Evolutionary conservation across 2,113 vertebrate species (phyloP), one percentile per base, ranked within the genome.

Genomic region (Propithecus coquereli): DNA sequence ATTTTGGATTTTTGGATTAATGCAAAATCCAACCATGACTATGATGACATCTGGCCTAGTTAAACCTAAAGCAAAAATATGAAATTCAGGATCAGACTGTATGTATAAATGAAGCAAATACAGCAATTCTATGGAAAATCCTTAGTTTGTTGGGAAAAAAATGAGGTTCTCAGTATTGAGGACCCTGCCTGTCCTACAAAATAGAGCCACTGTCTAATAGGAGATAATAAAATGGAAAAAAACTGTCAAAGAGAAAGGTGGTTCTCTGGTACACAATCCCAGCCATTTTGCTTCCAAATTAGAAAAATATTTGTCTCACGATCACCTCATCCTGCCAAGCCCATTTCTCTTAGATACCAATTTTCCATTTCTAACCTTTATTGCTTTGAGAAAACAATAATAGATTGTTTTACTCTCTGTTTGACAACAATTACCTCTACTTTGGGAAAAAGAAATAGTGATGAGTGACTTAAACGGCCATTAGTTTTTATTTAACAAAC

Each of bases 301-400:
- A 30, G 40, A 94, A 82, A 59, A 1, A 0, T 11, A 11, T 57
- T 77, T 68, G 8, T 68, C 74, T 52, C 13, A 30, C 76, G 34
- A 87, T 87, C 45, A 61, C 37, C 47, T 94, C 61, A 59, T 77
- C 76, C 40, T 80, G 76, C 12, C 13, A 77, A 22, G 43, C 22
- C 40, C 6, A 57, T 11, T 77, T 76, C 82, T 91, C 80, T 66
- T 52, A 73, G 23, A 40, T 54, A 63, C 23, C 68, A 50, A 45
- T 45, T 92, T 92, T 92, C 54, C 40, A 68, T 57, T 77, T 96
- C 40, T 71, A n/a, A 92, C 50, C 80, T 90, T 82, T 65, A 79
- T 23, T 91, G 50, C 23, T 91, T 79, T 71, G 40, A 93, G 45
- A 57, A 79, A 71, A 88, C 32, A n/a, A n/a, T 52, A 91, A 94